Evolutionary conservation across 1,140 invertebrate genomes (phyloP), one percentile per base, ranked within the genome.

Genomic region (Octopus bimaculoides): DNA sequence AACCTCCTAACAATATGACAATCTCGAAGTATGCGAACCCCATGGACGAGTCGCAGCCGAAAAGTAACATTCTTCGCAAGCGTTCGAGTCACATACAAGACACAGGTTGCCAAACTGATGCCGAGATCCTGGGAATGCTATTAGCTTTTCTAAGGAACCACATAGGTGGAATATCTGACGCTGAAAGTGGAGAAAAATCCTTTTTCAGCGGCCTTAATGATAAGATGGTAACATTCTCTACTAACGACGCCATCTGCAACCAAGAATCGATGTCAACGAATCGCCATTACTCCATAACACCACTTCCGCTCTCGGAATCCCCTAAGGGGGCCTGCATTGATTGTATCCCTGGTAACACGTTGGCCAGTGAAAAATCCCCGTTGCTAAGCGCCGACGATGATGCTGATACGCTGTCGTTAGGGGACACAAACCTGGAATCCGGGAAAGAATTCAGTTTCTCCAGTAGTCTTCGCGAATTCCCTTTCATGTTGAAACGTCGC

Each of bases 51-150:
- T 14, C 17, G 8, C 17, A 69, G 26, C 5, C 26, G 6, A 69
- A 69, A 14, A n/a, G 17, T 6, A 69, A 20, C 66, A 20, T 20
- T 20, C 66, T 69, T 69, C 66, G 66, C 66, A 69, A 69, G 14
- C 66, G 66, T 4, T 69, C 66, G 8, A 69, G 26, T 17, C 66
- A 69, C 17, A 69, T 69, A n/a, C 66, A 69, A 20, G 66, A 69
- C 66, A 69, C 26, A 20, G 66, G 17, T 8, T 69, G 66, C 66
- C 66, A 69, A 69, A 69, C 66, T 3, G 66, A 69, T 69, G 66
- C 66, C 14, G 66, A 69, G 66, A 69, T 69, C 6, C 66, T 69
- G 66, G 66, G 66, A 69, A 69, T 69, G 66, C 26, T 69, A 69
- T 69, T 69, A 69, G 66, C 66, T 20, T 69, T 69, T 14, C 26